Evolutionary conservation across 2,797 vertebrate species (phyloP), one percentile per base, ranked within the genome.

Genomic region (Pyrocephalus nanus): DNA sequence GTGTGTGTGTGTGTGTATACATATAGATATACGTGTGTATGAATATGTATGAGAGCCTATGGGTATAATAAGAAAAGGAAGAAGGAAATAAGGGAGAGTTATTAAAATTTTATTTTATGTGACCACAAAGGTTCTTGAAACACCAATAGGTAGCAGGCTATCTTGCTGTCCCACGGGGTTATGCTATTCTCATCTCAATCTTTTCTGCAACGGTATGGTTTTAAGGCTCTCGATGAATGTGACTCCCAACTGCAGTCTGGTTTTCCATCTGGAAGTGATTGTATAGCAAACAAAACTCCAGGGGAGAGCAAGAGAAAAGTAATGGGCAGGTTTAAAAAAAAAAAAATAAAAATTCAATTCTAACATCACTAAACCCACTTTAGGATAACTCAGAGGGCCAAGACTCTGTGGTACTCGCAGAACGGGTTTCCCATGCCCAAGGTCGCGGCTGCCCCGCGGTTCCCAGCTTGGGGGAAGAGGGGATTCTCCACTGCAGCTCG

Each of bases 401-500:
- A 45, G 27, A 12, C 32, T 64, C 18, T 27, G 0, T 9, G 27
- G 17, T 42, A 60, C 27, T 71, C 2, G 0, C 43, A 48, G 67
- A 29, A 25, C 0, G 4, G 8, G 5, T 62, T 70, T 79, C 21
- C 23, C 45, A 4, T 13, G 27, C 10, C 11, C 26, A 2, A 22
- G 4, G 15, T 8, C 3, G 4, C 0, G 0, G 5, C 32, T 9
- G 21, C 25, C 15, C 18, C 26, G 8, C 3, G 21, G 15, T 20
- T 6, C 40, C 22, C 47, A 40, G 18, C 16, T 25, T 2, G 13
- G 14, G 9, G 42, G 13, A 60, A 67, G 66, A 17, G 1, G 2
- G 16, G 19, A 50, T 51, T 65, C 8, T 51, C 12, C 18, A 2
- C 25, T 51, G 30, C 25, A 6, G 1, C 21, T 38, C 1, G 5